Evolutionary conservation across 2,888 invertebrate genomes (phyloP).

Genomic region (Xestoiulus laeticollis): DNA sequence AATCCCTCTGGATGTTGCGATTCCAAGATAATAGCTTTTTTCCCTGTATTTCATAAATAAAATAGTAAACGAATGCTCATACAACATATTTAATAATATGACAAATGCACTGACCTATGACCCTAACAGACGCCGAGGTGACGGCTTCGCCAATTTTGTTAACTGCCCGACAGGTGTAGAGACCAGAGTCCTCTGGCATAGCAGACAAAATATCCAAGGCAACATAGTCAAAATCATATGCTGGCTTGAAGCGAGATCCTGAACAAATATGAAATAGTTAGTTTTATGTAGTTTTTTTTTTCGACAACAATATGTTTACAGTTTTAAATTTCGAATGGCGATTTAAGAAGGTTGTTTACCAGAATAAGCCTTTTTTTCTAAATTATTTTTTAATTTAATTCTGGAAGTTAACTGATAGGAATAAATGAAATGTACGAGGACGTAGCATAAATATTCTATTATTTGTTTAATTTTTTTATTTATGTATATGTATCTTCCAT

Average conservation of each 20-base stretch:
- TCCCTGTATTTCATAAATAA: constrained; percentile 56
- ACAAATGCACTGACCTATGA: constrained; percentile 69
- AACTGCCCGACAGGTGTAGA: constrained; percentile 93
- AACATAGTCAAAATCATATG: constrained; percentile 96
- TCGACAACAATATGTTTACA: background rate
- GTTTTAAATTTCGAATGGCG: constrained; percentile 1
- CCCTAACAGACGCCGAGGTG: constrained; percentile 88
- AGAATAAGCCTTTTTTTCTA: too few relatives aligned
- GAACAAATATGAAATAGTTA: constrained; percentile 49
- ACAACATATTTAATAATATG: background rate
- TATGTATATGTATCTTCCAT: too few relatives aligned
- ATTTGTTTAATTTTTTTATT: too few relatives aligned
- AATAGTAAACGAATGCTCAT: background rate
- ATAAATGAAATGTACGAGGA: too few relatives aligned
- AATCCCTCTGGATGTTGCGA: constrained; percentile 64
- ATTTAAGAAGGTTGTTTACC: background rate
- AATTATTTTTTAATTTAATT: too few relatives aligned
- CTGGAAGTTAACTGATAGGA: too few relatives aligned
- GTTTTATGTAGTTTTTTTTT: constrained; percentile 14
- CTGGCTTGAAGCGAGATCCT: constrained; percentile 89
- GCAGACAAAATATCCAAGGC: constrained; percentile 95
- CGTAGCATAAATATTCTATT: too few relatives aligned
- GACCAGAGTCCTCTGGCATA: constrained; percentile 96
- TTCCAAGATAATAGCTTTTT: constrained; percentile 62
- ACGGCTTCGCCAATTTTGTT: constrained; percentile 95